These are phyloP conservation scores for Mesorhabditis belari DNA, from an alignment of 2,888 invertebrate genomes.

Conservation along the genomic window DNA sequence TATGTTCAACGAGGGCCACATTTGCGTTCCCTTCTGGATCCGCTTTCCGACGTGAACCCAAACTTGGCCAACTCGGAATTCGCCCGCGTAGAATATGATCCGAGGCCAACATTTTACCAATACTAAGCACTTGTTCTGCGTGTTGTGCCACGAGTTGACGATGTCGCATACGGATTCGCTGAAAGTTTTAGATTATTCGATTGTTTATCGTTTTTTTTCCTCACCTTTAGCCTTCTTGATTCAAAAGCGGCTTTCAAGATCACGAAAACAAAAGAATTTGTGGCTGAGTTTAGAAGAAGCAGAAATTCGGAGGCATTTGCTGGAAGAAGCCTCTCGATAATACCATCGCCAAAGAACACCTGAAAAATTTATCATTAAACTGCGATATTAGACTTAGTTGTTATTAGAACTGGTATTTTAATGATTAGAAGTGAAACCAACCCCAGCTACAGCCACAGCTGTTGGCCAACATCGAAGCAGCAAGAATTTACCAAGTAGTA, in stretches of 20 bases:
- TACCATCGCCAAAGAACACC: slow-evolving; percentile 8
- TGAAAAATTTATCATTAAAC: slow-evolving; percentile 1
- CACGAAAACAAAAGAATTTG: slow-evolving; percentile 39
- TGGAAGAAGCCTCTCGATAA: slow-evolving; percentile 1
- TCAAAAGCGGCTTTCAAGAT: slow-evolving; percentile 41
- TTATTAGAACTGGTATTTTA: background rate
- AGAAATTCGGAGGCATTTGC: slow-evolving; percentile 14
- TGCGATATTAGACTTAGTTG: too few relatives aligned
- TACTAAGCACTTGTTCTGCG: slow-evolving; percentile 38
- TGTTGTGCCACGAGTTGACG: slow-evolving; percentile 32
- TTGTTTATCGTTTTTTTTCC: background rate
- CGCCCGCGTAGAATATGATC: slow-evolving; percentile 20
- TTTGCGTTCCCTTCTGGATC: background rate
- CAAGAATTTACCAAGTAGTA: slow-evolving; percentile 38
- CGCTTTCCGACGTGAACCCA: background rate
- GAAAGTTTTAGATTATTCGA: background rate
- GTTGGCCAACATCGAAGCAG: slow-evolving; percentile 38
- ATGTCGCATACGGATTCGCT: slow-evolving; percentile 18
- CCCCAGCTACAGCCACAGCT: slow-evolving; percentile 17
- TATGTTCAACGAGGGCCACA: background rate
- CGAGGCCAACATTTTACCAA: slow-evolving; percentile 38
- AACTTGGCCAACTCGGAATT: background rate
- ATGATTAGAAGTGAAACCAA: background rate
- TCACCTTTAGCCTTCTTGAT: slow-evolving; percentile 17
- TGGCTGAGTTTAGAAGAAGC: slow-evolving; percentile 37